Percentiles rank a stretch among this genome's conserved stretches.
Evolutionary conservation across 2,888 invertebrate genomes (phyloP).

Genomic region (Erebia palarica): DNA sequence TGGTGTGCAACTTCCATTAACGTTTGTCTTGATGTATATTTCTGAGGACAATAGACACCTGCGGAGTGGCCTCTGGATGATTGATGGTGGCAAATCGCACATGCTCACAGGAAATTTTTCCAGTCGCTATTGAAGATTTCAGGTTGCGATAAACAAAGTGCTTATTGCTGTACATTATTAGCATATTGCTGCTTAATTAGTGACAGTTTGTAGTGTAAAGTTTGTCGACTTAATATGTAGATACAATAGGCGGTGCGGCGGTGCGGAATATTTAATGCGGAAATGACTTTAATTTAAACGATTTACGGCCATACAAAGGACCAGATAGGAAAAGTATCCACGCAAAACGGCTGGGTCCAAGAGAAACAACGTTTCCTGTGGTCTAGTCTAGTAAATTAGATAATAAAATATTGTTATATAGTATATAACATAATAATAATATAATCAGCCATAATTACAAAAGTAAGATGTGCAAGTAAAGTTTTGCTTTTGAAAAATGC

Average conservation of each 20-base stretch:
- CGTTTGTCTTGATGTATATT: slow-evolving; percentile 3
- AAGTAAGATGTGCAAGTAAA: no score
- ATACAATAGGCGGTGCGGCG: neutral
- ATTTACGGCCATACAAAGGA: neutral
- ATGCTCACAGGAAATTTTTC: slow-evolving; percentile 49
- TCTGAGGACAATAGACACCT: slow-evolving; percentile 34
- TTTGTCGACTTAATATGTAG: neutral
- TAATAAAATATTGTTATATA: no score
- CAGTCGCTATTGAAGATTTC: slow-evolving; percentile 39
- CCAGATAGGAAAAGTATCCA: no score
- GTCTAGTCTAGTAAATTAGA: no score
- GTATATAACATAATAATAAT: no score
- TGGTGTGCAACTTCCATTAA: slow-evolving; percentile 15
- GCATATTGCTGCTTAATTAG: slow-evolving; percentile 30
- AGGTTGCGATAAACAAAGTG: slow-evolving; percentile 61
- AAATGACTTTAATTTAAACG: neutral
- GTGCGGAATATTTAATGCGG: no score
- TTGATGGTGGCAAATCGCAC: slow-evolving; percentile 70
- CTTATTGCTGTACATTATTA: slow-evolving; percentile 47
- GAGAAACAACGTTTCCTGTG: no score
- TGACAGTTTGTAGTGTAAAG: slow-evolving; percentile 20
- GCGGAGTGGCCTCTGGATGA: slow-evolving; percentile 61
- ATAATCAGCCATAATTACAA: no score
- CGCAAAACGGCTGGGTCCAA: no score
- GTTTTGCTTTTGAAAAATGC: no score